A percentile compares a stretch with the other conserved stretches of the same genome.
Evolutionary conservation across 2,113 vertebrate species (phyloP).

Genomic region (Pseudopipra pipra): DNA sequence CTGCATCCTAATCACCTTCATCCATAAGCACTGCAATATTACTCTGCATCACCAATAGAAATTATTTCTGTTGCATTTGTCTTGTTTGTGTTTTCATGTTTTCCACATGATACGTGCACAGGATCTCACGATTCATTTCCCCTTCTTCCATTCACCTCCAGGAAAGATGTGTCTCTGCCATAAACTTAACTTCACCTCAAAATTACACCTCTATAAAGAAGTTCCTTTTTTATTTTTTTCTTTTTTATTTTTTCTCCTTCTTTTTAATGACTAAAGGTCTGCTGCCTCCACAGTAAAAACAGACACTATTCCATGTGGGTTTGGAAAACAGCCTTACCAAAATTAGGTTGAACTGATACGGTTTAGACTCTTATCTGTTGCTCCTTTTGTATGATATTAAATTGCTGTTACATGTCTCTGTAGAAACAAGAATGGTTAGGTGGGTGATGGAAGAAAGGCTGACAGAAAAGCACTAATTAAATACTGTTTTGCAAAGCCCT

Average conservation of each 20-base stretch:
- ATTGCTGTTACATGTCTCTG: neutral
- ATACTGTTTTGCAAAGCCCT: constrained; percentile 75
- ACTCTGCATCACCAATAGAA: neutral
- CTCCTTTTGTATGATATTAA: neutral
- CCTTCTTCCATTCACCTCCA: neutral
- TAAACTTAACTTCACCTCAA: neutral
- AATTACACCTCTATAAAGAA: neutral
- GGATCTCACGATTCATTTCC: neutral
- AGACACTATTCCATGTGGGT: neutral
- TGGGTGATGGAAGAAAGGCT: constrained; percentile 54
- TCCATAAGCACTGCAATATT: neutral
- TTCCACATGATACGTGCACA: neutral
- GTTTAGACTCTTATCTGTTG: constrained; percentile 18
- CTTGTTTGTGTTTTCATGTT: neutral
- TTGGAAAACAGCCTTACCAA: neutral
- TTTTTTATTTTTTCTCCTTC: neutral
- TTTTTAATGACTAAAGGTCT: neutral
- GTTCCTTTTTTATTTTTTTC: neutral
- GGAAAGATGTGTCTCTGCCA: neutral
- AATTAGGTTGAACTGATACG: neutral
- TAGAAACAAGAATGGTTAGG: constrained; percentile 28
- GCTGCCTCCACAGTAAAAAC: neutral
- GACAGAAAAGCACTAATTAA: constrained; percentile 77
- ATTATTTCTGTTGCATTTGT: neutral
- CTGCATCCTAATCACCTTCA: neutral